phyloP scores from a whole-genome alignment of 2,888 invertebrate species.

The Phengaris alcon region DNA sequence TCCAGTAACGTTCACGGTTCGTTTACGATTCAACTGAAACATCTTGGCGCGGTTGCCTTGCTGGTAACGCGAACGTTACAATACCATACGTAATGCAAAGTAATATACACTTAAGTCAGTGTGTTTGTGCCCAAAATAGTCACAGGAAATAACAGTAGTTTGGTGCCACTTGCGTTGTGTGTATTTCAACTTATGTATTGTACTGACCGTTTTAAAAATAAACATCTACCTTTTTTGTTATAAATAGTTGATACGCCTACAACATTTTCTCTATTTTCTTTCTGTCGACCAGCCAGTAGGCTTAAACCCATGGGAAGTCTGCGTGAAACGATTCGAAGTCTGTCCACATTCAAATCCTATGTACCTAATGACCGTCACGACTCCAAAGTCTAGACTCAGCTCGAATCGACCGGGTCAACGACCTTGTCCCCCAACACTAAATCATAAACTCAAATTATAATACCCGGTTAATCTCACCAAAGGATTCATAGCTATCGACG shows the following conservation, averaged over 20 bases:
- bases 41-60: too few relatives aligned
- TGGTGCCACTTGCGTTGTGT: neutral
- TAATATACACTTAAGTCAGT: neutral
- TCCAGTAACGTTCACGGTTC: too few relatives aligned
- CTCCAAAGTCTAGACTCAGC: slow-evolving; percentile 13
- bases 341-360: neutral
- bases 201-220: neutral
- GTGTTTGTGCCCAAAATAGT: slow-evolving; percentile 1
- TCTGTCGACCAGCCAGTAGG: too few relatives aligned
- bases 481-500: neutral
- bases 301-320: too few relatives aligned
- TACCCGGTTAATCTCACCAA: neutral
- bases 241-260: too few relatives aligned
- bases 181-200: neutral
- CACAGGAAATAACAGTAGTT: slow-evolving; percentile 2
- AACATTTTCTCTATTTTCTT: too few relatives aligned
- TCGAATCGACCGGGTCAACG: neutral
- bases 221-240: too few relatives aligned
- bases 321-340: neutral
- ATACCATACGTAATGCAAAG: neutral
- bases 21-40: too few relatives aligned
- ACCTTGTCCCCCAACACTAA: slow-evolving; percentile 13
- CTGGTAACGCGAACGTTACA: neutral
- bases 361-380: neutral
- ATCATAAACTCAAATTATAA: neutral